phyloP scores from a whole-genome alignment of 1,140 invertebrate species.

The Adelges cooleyi region DNA sequence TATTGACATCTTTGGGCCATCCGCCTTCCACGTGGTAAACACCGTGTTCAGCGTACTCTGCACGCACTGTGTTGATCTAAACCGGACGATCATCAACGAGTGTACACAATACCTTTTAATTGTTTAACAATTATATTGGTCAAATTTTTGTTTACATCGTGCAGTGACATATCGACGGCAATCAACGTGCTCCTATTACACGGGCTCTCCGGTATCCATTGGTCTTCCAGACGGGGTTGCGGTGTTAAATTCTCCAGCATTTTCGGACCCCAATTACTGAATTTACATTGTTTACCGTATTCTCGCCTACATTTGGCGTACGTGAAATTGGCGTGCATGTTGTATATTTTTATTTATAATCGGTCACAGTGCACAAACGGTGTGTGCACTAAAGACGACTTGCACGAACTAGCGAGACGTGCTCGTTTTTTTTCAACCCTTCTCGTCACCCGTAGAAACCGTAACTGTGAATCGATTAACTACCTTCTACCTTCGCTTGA shows the following conservation, averaged over 20 bases:
- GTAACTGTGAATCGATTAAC: too few species aligned
- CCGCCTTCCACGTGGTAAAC: constrained; percentile 89
- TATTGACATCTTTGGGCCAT: constrained; percentile 93
- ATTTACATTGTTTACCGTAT: not conserved
- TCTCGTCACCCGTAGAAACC: too few species aligned
- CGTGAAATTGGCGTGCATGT: not conserved
- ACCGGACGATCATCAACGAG: not conserved
- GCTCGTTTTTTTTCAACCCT: too few species aligned
- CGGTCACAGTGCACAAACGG: too few species aligned
- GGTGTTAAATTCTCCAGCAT: not conserved
- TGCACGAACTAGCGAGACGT: too few species aligned
- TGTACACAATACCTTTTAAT: not conserved
- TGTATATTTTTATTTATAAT: too few species aligned
- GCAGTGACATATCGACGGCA: not conserved
- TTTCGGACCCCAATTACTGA: not conserved
- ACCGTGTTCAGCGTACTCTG: constrained; percentile 64
- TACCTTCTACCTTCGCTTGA: too few species aligned
- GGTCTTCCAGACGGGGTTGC: not conserved
- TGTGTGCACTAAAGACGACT: too few species aligned
- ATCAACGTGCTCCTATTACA: not conserved
- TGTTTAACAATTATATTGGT: too few species aligned
- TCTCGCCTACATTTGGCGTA: not conserved
- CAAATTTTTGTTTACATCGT: not conserved
- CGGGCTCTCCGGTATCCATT: not conserved
- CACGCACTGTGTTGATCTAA: constrained; percentile 44